Conservation (phyloP, 2,113 vertebrate species). For the Neotoma lepida region DNA sequence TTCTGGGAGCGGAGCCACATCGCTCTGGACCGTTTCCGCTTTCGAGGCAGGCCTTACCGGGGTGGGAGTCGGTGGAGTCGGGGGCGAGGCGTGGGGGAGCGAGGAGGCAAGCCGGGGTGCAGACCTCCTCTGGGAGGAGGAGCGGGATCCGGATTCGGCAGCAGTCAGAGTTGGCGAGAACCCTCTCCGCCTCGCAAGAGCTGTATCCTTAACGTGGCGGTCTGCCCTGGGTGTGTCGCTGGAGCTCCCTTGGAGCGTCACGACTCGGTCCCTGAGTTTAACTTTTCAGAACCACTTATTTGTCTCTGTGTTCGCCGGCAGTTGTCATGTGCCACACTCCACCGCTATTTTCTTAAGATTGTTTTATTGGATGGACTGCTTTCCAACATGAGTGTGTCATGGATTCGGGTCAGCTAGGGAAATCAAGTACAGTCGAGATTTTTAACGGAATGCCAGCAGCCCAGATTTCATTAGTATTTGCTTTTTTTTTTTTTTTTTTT, state of each 20-base stretch:
- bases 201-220: slow-evolving; percentile 92
- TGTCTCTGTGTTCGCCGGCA: neutral
- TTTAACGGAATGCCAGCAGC: neutral
- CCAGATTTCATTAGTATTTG: neutral
- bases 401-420: neutral
- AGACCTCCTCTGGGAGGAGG: slow-evolving; percentile 78
- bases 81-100: slow-evolving; percentile 84
- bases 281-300: slow-evolving; percentile 54
- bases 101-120: slow-evolving; percentile 83
- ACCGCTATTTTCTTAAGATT: neutral
- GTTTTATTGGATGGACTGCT: neutral
- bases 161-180: slow-evolving; percentile 85
- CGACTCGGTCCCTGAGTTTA: slow-evolving; percentile 18
- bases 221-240: slow-evolving; percentile 65
- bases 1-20: slow-evolving; percentile 98
- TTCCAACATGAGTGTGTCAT: neutral
- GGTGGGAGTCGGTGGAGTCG: slow-evolving; percentile 88
- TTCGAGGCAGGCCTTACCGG: slow-evolving; percentile 87
- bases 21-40: slow-evolving; percentile 91
- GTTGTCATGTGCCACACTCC: neutral
- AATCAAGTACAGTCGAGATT: neutral
- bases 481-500: neutral
- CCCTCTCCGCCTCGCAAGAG: slow-evolving; percentile 89
- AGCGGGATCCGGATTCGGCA: slow-evolving; percentile 82
- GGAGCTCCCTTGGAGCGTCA: slow-evolving; percentile 58